Conservation (phyloP, 2,888 invertebrate species). For the Phyto melanocephala region DNA sequence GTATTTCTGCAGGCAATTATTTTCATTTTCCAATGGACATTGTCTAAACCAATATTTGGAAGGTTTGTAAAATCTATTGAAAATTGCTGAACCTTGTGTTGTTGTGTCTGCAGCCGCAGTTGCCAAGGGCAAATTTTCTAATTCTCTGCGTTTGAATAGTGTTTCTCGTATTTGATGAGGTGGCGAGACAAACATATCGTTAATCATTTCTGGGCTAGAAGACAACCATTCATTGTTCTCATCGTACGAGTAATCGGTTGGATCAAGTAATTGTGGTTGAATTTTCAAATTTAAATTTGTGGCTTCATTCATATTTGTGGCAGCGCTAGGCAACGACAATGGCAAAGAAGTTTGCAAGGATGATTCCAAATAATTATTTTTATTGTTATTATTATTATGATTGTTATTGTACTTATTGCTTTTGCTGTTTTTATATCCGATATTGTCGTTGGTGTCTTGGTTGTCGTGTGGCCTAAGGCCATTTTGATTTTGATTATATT, state of each 20-base stretch:
- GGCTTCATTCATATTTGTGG: conserved; percentile 39
- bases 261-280: conserved; percentile 24
- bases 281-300: conserved; percentile 25
- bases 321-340: conserved; percentile 31
- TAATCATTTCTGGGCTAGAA: conserved; percentile 35
- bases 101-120: conserved; percentile 2
- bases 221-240: conserved; percentile 33
- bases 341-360: conserved; percentile 20
- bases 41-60: conserved; percentile 70
- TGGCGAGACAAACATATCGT: conserved; percentile 48
- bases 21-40: conserved; percentile 69
- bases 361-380: conserved; percentile 39
- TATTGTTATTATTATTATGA: conserved; percentile 50
- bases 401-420: conserved; percentile 53
- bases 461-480: conserved; percentile 21
- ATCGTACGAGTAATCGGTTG: conserved; percentile 25
- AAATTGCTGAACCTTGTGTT: conserved; percentile 55
- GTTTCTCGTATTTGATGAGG: conserved; percentile 10
- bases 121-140: conserved; percentile 32
- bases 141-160: conserved; percentile 20
- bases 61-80: conserved; percentile 69
- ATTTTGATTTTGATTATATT: conserved; percentile 45
- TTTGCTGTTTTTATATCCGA: conserved; percentile 62
- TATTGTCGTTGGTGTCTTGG: conserved; percentile 46
- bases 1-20: conserved; percentile 71